Base-by-base conservation (phyloP, 1,140 invertebrate species). In the Aphidius ervi region DNA sequence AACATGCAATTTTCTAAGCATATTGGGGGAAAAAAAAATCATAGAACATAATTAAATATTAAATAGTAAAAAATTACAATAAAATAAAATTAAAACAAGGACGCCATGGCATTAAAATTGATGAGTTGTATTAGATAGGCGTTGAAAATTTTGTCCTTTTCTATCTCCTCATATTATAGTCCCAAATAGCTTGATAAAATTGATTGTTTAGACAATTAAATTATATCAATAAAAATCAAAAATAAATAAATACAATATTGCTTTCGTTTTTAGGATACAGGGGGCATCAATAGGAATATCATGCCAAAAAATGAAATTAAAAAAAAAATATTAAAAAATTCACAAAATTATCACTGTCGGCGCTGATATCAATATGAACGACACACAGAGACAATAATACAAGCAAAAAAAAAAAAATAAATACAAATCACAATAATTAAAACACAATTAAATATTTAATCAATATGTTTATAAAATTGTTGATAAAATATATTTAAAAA, bases 281-380 rank as follows among this genome's bases (percentile, higher is more conserved):
- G 85, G 84, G 85, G 84, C 84, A 85, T 86, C 84, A 85, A 82
- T 81, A 55, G 76, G 82, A 10, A 54, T 39, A 2, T 4, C 23
- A 31, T 31, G 23, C 23, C 23, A 31, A 31, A 31, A 31, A 31
- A 31, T 3, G 1, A 31, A 31, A 31, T 3, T 0, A 31, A 31
- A 31, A 31, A 31, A 31, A 31, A 31, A 31, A 54, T 41, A 54
- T 40, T 81, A 83, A 85, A 85, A 86, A 84, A 84, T 85, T 84
- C 84, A 76, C 71, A 80, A 84, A 85, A 85, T 85, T 84, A 85
- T 84, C 84, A 85, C 84, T 75, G 83, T 83, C 82, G 84, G 85
- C 85, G 85, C 85, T 85, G 85, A 82, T 83, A 85, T 84, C 85
- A 85, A 85, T 81, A 84, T 85, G 83, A 82, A 77, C 75, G 75